Conservation (phyloP, 2,888 invertebrate genomes). For the Diachrysia chrysitis region DNA sequence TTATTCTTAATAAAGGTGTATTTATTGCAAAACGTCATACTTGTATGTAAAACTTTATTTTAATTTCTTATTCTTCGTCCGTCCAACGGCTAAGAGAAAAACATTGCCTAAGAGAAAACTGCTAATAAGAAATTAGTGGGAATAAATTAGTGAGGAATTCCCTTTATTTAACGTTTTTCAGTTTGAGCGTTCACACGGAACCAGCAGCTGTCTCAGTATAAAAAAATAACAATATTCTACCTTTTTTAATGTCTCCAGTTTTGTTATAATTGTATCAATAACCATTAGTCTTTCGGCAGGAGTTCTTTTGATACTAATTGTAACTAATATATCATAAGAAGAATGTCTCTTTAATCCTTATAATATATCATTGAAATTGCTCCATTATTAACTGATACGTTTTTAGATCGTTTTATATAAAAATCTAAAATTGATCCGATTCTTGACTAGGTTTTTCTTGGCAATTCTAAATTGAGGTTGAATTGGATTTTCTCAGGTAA, state of each 20-base stretch:
- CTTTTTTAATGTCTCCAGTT: conserved; percentile 45
- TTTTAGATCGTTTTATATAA: not conserved
- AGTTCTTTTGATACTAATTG: conserved; percentile 54
- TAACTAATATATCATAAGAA: conserved; percentile 40
- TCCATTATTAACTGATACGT: conserved; percentile 10
- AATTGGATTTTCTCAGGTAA: not conserved
- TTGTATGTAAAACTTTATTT: no score
- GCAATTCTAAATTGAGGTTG: not conserved
- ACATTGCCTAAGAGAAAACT: no score
- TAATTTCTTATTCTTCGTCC: no score
- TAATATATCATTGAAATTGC: conserved; percentile 26
- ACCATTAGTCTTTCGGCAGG: conserved; percentile 48
- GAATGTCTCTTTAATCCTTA: conserved; percentile 47
- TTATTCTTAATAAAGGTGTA: no score
- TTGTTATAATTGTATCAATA: conserved; percentile 44
- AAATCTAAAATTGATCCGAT: not conserved
- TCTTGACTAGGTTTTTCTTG: not conserved
- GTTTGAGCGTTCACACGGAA: conserved; percentile 8
- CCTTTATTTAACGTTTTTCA: not conserved
- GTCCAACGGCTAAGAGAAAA: no score
- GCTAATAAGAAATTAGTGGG: no score
- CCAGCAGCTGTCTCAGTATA: conserved; percentile 22
- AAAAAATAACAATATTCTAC: conserved; percentile 34
- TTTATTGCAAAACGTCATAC: no score
- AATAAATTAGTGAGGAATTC: no score